phyloP scores from a whole-genome alignment of 2,888 invertebrate genomes.

The Phyllotreta striolata region DNA sequence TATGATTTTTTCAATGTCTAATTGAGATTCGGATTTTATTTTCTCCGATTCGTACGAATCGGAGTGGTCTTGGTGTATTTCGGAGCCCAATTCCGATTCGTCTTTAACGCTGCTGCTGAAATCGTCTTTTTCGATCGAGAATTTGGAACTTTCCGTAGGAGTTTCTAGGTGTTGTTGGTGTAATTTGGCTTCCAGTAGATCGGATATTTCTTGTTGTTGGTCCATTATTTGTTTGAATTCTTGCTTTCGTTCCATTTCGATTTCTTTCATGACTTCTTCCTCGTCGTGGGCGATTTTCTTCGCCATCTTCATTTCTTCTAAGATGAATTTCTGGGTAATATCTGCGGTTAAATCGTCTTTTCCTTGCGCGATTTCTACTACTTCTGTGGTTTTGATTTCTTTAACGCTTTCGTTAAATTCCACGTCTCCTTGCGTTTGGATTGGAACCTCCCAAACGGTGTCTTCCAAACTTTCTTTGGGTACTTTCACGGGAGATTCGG shows the following conservation, averaged over 20 bases:
- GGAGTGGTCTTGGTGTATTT: conserved; percentile 58
- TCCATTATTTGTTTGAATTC: conserved; percentile 32
- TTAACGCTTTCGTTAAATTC: conserved; percentile 56
- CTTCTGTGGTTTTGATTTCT: conserved; percentile 31
- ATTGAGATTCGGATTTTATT: conserved; percentile 58
- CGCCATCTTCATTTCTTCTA: conserved; percentile 34
- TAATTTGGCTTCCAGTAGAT: conserved; percentile 43
- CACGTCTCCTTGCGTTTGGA: conserved; percentile 57
- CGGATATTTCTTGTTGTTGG: conserved; percentile 44
- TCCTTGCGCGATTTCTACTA: conserved; percentile 29
- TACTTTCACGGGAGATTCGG: conserved; percentile 55
- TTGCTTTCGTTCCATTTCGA: conserved; percentile 16
- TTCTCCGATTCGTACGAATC: conserved; percentile 57
- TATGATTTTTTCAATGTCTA: conserved; percentile 59
- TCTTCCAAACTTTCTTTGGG: conserved; percentile 63
- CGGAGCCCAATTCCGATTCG: conserved; percentile 59
- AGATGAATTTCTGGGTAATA: conserved; percentile 39
- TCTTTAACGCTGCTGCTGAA: conserved; percentile 54
- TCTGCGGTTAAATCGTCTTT: conserved; percentile 32
- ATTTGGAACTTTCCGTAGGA: conserved; percentile 19
- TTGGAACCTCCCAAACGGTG: conserved; percentile 64
- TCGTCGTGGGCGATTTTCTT: conserved; percentile 37
- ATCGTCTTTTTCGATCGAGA: conserved; percentile 55
- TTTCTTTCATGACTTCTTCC: conserved; percentile 28
- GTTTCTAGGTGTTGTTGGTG: conserved; percentile 34